Conservation (phyloP, 2,113 vertebrate genomes). For the Dromas ardeola region DNA sequence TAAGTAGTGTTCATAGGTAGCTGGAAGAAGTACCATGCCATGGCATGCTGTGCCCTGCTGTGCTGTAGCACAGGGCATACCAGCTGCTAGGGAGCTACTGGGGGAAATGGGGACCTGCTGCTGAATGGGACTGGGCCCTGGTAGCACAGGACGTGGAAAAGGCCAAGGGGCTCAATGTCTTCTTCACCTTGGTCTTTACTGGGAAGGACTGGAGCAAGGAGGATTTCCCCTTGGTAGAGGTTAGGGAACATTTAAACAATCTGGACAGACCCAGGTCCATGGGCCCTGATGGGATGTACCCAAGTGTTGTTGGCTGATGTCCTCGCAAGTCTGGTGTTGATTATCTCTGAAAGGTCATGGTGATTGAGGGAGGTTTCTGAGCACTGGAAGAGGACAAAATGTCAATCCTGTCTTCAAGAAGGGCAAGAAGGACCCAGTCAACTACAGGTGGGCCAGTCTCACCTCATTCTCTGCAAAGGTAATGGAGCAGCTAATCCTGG, state of each 20-base stretch:
- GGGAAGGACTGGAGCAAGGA: not conserved
- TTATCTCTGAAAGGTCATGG: not conserved
- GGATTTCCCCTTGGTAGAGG: not conserved
- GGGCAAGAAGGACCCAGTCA: not conserved
- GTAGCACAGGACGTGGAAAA: not conserved
- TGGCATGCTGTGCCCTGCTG: not conserved
- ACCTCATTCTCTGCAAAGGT: not conserved
- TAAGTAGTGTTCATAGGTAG: not conserved
- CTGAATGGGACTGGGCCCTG: not conserved
- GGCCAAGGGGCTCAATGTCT: not conserved
- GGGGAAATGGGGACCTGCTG: not conserved
- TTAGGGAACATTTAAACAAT: not conserved
- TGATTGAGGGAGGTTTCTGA: fast-evolving
- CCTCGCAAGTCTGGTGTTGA: fast-evolving
- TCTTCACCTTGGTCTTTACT: not conserved
- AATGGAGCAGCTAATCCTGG: not conserved
- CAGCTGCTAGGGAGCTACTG: not conserved
- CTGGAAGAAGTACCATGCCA: not conserved
- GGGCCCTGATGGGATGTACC: not conserved
- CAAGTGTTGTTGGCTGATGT: not conserved
- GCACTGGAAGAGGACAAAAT: not conserved
- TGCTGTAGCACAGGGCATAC: not conserved
- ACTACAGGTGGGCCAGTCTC: not conserved
- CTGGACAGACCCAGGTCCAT: not conserved
- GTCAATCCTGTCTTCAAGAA: not conserved